Conservation (phyloP, 2,113 vertebrate species). For the Pardalotus punctatus region DNA sequence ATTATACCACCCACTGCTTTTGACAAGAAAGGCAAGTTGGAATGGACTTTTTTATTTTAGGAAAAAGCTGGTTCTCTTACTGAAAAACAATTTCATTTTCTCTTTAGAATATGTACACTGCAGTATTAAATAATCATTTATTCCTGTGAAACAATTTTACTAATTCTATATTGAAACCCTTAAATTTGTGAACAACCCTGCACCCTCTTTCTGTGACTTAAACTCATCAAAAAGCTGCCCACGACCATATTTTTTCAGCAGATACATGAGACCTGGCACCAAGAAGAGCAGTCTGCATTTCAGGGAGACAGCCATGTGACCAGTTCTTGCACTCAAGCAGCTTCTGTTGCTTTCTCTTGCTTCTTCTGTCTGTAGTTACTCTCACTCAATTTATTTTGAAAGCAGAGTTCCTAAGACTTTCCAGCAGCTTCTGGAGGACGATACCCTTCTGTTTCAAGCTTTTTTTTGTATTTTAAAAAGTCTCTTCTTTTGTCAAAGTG, state of each 20-base stretch:
- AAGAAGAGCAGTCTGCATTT: not conserved
- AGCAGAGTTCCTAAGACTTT: slow-evolving; percentile 64
- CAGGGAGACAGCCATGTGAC: not conserved
- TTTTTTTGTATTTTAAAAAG: slow-evolving; percentile 90
- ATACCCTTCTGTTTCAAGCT: slow-evolving; percentile 82
- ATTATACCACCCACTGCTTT: not conserved
- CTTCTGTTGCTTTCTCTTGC: not conserved
- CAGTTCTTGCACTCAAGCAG: not conserved
- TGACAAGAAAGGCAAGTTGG: not conserved
- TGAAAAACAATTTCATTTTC: not conserved
- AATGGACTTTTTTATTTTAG: not conserved
- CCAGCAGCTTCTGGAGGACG: slow-evolving; percentile 66
- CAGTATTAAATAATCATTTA: not conserved
- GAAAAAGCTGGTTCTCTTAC: not conserved
- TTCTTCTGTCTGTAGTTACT: not conserved
- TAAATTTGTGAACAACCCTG: not conserved
- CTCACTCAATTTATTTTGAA: not conserved
- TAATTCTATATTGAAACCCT: not conserved
- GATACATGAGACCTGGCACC: not conserved
- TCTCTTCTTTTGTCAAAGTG: slow-evolving; percentile 92
- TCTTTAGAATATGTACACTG: not conserved
- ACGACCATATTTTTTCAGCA: not conserved
- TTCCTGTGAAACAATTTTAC: not conserved
- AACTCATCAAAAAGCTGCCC: not conserved
- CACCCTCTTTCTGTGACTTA: not conserved